Conservation (phyloP, 2,113 vertebrate species). For the Rana temporaria region DNA sequence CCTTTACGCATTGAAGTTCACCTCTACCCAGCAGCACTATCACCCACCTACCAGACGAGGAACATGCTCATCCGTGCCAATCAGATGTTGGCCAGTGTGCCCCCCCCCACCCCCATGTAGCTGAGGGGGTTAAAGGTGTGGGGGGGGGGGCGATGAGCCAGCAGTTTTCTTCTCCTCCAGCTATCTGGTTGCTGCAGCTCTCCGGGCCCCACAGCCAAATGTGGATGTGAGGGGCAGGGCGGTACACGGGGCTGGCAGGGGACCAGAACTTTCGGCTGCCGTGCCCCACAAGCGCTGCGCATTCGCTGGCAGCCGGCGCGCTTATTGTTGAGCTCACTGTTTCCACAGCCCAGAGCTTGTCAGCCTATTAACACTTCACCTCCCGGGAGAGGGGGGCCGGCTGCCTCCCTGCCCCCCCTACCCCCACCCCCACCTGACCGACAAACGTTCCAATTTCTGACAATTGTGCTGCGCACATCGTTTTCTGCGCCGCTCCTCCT, state of each 20-base stretch:
- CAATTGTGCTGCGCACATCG: too few relatives aligned
- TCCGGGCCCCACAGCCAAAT: background rate
- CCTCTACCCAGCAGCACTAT: too few relatives aligned
- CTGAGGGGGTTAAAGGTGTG: background rate
- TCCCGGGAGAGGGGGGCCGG: background rate
- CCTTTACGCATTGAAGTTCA: too few relatives aligned
- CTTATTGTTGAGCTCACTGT: conserved; percentile 34
- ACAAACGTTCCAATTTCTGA: too few relatives aligned
- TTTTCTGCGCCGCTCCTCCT: too few relatives aligned
- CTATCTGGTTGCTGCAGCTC: background rate
- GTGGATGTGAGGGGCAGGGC: background rate
- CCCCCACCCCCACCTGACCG: background rate
- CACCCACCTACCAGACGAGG: too few relatives aligned
- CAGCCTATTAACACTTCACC: conserved; percentile 9
- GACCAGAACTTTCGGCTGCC: background rate
- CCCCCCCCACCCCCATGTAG: too few relatives aligned
- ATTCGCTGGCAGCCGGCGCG: conserved; percentile 8
- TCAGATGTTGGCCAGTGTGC: background rate
- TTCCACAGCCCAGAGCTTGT: conserved; percentile 24
- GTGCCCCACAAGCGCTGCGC: conserved; percentile 16
- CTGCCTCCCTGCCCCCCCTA: background rate
- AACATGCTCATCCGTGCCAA: too few relatives aligned
- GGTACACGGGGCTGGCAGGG: background rate
- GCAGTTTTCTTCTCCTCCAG: too few relatives aligned
- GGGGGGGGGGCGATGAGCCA: too few relatives aligned